These are phyloP conservation scores for Machaerirhynchus nigripectus DNA, from an alignment of 2,113 vertebrate species.

Conservation along the genomic window DNA sequence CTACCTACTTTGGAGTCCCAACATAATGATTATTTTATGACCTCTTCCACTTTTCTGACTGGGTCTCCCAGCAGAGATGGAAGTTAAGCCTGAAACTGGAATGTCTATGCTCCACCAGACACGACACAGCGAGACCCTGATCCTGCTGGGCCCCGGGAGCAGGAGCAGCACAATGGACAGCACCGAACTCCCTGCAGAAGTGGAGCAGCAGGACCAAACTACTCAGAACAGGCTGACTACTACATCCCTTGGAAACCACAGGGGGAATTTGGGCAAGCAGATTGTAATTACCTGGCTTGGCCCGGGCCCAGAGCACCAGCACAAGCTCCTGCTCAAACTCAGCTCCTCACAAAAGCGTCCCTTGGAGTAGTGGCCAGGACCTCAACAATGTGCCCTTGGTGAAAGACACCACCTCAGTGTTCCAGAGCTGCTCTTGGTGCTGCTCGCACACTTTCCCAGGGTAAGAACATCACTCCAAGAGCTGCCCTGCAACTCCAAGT, in stretches of 20 bases:
- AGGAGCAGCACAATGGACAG: background rate
- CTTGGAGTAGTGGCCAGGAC: background rate
- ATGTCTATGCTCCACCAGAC: too few relatives aligned
- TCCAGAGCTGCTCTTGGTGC: background rate
- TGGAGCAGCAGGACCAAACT: background rate
- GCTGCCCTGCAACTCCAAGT: background rate
- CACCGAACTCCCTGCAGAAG: fast-evolving
- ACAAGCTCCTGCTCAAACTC: background rate
- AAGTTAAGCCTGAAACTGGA: background rate
- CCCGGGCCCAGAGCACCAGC: background rate
- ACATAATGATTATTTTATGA: background rate
- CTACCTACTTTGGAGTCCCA: background rate
- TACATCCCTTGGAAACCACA: background rate
- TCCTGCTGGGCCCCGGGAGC: background rate
- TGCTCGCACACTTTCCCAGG: fast-evolving
- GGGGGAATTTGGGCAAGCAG: background rate
- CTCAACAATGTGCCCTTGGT: fast-evolving
- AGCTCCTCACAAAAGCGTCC: background rate
- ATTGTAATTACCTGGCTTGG: background rate
- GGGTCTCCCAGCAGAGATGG: background rate
- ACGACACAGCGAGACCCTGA: background rate
- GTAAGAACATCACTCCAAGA: fast-evolving
- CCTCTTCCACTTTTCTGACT: background rate
- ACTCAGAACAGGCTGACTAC: background rate
- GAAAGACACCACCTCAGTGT: background rate